These are phyloP conservation scores for Ernsta delagoae DNA, from an alignment of 2,888 invertebrate genomes.

Conservation along the genomic window DNA sequence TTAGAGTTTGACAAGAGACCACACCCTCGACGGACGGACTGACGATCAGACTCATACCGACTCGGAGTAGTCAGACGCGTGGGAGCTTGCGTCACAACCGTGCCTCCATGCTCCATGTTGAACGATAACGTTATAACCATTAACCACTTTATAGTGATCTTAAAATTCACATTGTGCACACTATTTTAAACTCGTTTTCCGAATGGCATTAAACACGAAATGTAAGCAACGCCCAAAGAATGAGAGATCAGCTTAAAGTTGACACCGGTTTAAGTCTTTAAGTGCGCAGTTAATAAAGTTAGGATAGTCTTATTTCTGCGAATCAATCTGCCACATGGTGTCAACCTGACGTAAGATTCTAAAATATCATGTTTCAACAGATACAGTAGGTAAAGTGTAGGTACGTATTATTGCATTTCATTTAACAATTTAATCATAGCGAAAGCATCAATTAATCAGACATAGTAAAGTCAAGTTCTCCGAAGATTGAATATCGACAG, in stretches of 20 bases:
- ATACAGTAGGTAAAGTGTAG: too few species aligned
- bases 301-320: too few species aligned
- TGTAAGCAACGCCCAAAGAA: not conserved
- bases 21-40: conserved; percentile 54
- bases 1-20: conserved; percentile 49
- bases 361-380: not conserved
- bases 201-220: not conserved
- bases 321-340: too few species aligned
- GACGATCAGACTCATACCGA: too few species aligned
- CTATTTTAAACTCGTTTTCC: not conserved
- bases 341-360: not conserved
- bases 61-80: conserved; percentile 12
- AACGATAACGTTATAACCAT: conserved; percentile 17
- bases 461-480: too few species aligned
- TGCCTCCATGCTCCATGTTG: conserved; percentile 53
- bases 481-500: too few species aligned
- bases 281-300: not conserved
- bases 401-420: too few species aligned
- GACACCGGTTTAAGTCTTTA: not conserved
- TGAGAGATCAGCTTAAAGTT: conserved; percentile 11
- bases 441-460: too few species aligned
- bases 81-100: conserved; percentile 60
- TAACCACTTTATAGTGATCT: conserved; percentile 7
- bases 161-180: not conserved
- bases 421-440: too few species aligned